Percentiles rank a stretch among this genome's conserved stretches.
These are phyloP conservation scores for Harpagoxenus sublaevis DNA, from an alignment of 2,888 invertebrate genomes.

Conservation along the genomic window DNA sequence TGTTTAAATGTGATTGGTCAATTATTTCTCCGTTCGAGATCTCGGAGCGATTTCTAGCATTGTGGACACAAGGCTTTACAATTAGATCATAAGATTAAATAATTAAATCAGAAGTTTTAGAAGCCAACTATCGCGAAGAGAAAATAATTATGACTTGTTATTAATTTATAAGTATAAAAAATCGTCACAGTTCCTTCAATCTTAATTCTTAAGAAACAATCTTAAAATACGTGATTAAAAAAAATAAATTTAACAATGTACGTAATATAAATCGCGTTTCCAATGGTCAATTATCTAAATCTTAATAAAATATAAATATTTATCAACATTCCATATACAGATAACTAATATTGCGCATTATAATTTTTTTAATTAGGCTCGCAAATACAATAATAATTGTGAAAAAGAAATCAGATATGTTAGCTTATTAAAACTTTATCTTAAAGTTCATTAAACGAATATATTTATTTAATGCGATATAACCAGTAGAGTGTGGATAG, in stretches of 20 bases:
- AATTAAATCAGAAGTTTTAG: background rate
- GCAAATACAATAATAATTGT: slow-evolving; percentile 31
- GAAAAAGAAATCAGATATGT: slow-evolving; percentile 13
- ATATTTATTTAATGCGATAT: slow-evolving; percentile 27
- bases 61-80: too few species aligned
- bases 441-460: slow-evolving; percentile 35
- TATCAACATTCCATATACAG: background rate
- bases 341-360: background rate
- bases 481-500: slow-evolving; percentile 18
- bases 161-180: slow-evolving; percentile 5
- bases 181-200: too few species aligned
- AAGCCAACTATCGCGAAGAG: background rate
- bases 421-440: slow-evolving; percentile 24
- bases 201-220: background rate
- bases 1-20: too few species aligned
- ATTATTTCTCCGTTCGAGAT: too few species aligned
- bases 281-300: background rate
- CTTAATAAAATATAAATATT: slow-evolving; percentile 25
- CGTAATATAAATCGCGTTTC: background rate
- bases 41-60: too few species aligned
- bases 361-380: slow-evolving; percentile 23
- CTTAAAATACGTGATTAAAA: background rate
- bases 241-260: slow-evolving; percentile 11
- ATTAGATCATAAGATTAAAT: background rate
- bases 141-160: background rate